Conservation (phyloP, 2,888 invertebrate genomes). For the Cylloceria caligata region DNA sequence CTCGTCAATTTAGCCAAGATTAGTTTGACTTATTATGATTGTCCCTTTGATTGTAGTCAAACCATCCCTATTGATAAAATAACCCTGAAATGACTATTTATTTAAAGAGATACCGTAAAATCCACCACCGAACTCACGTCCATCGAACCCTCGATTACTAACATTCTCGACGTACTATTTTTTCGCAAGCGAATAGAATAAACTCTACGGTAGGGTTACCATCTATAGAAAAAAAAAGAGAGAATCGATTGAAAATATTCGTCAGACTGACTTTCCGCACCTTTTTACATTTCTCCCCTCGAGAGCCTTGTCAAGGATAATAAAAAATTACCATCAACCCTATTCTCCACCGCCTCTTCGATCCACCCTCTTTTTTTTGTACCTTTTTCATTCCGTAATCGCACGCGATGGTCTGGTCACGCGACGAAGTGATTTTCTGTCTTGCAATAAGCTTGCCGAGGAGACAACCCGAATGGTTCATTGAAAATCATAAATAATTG, state of each 20-base stretch:
- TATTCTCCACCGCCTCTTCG: conserved; percentile 18
- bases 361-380: conserved; percentile 4
- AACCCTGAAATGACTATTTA: no score
- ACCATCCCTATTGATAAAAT: no score
- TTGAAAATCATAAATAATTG: not conserved
- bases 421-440: conserved; percentile 41
- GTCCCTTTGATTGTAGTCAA: no score
- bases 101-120: no score
- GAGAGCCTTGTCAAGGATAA: conserved; percentile 39
- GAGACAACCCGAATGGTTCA: conserved; percentile 27
- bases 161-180: no score
- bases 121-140: no score
- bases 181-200: not conserved
- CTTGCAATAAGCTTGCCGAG: conserved; percentile 7
- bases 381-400: conserved; percentile 30
- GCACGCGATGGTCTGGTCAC: conserved; percentile 57
- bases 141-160: no score
- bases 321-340: conserved; percentile 39
- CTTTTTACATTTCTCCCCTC: conserved; percentile 26
- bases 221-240: not conserved
- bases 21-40: no score
- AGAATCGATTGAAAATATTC: conserved; percentile 34
- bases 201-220: not conserved
- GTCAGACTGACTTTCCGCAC: conserved; percentile 48
- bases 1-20: no score